Evolutionary conservation across 2,888 invertebrate species (phyloP).

Genomic region (Trachelus iudaicus): DNA sequence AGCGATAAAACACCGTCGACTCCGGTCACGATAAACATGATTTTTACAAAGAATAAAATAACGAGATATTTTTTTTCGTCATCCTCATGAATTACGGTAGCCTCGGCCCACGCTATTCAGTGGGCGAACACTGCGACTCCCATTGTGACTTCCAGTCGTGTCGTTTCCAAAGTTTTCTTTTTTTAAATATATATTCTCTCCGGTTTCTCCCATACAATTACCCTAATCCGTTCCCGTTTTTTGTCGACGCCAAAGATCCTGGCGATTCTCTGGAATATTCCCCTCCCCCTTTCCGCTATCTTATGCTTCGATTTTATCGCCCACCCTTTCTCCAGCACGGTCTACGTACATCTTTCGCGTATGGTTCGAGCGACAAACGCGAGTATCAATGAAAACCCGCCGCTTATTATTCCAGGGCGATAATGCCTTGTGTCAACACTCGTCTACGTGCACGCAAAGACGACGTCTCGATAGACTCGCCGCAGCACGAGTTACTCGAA

Average conservation of each 20-base stretch:
- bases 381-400: not conserved
- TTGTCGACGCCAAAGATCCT: not conserved
- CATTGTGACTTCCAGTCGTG: not conserved
- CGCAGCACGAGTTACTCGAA: not conserved
- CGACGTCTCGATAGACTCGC: not conserved
- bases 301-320: not conserved
- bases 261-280: not conserved
- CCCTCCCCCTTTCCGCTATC: not conserved
- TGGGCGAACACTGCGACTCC: not conserved
- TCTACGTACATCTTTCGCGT: not conserved
- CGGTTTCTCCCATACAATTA: not conserved
- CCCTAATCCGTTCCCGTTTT: constrained; percentile 1
- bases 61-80: constrained; percentile 12
- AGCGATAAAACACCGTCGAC: not conserved
- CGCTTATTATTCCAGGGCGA: constrained; percentile 31
- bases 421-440: constrained; percentile 57
- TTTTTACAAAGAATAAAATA: constrained; percentile 19
- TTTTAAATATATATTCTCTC: not conserved
- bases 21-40: constrained; percentile 19
- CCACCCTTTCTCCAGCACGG: not conserved
- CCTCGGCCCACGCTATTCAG: not conserved
- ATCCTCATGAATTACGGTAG: constrained; percentile 13
- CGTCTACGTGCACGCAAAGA: constrained; percentile 25
- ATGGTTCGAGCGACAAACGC: not conserved
- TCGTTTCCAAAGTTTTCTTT: not conserved